Evolutionary conservation across 2,113 vertebrate genomes (phyloP).

Genomic region (Meles meles): DNA sequence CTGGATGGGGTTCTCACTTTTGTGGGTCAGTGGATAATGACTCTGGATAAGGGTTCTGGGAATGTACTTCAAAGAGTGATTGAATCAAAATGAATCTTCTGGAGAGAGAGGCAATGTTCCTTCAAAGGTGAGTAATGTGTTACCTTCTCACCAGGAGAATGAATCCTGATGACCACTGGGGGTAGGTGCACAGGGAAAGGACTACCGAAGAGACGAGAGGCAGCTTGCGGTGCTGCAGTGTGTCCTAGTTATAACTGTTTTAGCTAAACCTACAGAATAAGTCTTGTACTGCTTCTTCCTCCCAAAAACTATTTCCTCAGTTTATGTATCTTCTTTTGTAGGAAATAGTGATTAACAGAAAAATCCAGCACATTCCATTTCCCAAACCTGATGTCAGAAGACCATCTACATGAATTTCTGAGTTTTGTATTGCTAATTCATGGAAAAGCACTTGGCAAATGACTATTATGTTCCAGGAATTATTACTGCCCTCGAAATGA

Average conservation of each 20-base stretch:
- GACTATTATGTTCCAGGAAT: not conserved
- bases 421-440: not conserved
- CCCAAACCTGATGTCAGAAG: not conserved
- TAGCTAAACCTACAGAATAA: not conserved
- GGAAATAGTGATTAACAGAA: not conserved
- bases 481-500: not conserved
- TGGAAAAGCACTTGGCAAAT: not conserved
- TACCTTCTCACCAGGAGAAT: not conserved
- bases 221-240: accelerated
- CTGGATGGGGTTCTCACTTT: not conserved
- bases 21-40: not conserved
- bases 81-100: not conserved
- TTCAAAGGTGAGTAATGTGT: not conserved
- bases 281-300: not conserved
- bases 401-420: not conserved
- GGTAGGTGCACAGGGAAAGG: not conserved
- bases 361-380: not conserved
- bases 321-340: not conserved
- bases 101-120: not conserved
- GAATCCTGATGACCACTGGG: not conserved
- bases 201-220: accelerated
- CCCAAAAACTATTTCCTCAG: not conserved
- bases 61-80: not conserved
- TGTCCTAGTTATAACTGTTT: not conserved
- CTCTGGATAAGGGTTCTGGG: not conserved